Evolutionary conservation across 2,888 invertebrate species (phyloP), one percentile per base, ranked within the genome.

Genomic region (Shargacucullia verbasci): DNA sequence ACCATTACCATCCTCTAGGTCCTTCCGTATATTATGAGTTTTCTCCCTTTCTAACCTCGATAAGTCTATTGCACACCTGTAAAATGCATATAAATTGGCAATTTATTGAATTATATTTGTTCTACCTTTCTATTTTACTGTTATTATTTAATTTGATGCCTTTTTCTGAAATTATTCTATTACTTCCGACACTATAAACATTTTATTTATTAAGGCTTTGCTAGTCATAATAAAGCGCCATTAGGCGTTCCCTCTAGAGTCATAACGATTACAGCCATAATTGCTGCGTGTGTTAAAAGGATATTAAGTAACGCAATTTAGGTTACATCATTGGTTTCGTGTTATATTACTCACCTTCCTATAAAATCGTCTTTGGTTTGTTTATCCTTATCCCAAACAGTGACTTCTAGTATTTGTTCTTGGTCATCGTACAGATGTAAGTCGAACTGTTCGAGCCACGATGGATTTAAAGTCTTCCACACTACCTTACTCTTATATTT

Each of bases 391-490:
- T 98, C 98, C 97, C 98, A 98, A 0, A 99, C 96, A 0, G 98
- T 97, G 55, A 99, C 96, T 89, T 99, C 99, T 25, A 99, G 92
- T 59, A 97, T 95, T 88, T 99, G 98, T 53, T 98, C 98, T 79
- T 98, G 96, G 78, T 99, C 99, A 80, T 99, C 99, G 88, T 98
- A 99, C 7, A 99, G 95, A 88, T 99, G 99, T 27, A 99, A 95
- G 87, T 99, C 99, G 85, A 99, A 99, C 91, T 99, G 99, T 84
- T 99, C 99, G 82, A 99, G 84, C 99, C 99, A 99, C 55, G 96
- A 95, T 0, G 99, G 98, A 85, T 97, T 97, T 50, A 98, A 91
- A 0, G 98, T 96, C 84, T 98, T 97, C 95, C 97, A 96, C 50
- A 97, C 95, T 56, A 97, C 96, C 88, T 99, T 98, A 86, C 98